Conservation (phyloP, 2,888 invertebrate genomes). For the Scaptomyza parva region DNA sequence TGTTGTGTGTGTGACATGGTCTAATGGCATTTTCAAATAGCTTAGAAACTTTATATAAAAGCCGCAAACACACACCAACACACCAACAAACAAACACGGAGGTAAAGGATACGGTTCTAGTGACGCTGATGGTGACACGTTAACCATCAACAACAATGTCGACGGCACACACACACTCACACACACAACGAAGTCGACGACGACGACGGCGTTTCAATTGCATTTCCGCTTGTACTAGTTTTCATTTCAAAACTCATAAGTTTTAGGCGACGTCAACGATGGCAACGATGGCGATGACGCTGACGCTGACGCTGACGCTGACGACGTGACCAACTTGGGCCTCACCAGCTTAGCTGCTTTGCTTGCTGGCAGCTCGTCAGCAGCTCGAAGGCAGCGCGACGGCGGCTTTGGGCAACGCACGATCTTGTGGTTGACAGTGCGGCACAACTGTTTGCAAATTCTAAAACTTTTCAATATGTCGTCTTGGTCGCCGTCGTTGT, state of each 20-base stretch:
- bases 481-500: constrained; percentile 23
- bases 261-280: constrained; percentile 67
- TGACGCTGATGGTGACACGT: constrained; percentile 21
- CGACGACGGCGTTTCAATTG: constrained; percentile 78
- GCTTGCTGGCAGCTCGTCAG: constrained; percentile 8
- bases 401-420: constrained; percentile 47
- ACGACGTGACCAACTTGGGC: constrained; percentile 72
- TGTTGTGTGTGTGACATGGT: constrained; percentile 63
- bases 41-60: constrained; percentile 72
- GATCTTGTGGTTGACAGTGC: constrained; percentile 70
- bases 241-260: constrained; percentile 81
- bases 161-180: constrained; percentile 41
- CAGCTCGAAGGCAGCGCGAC: not conserved
- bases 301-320: constrained; percentile 24
- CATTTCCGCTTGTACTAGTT: constrained; percentile 84
- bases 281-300: constrained; percentile 31
- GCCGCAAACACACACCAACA: constrained; percentile 33
- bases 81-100: not conserved
- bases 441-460: constrained; percentile 79
- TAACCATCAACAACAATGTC: constrained; percentile 61
- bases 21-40: constrained; percentile 79
- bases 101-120: not conserved
- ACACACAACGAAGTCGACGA: constrained; percentile 14
- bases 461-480: constrained; percentile 78
- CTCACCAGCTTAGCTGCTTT: constrained; percentile 48